Percentiles rank a stretch among this genome's conserved stretches.
Conservation (phyloP, 2,888 invertebrate genomes). For the Dorcus hopei region DNA sequence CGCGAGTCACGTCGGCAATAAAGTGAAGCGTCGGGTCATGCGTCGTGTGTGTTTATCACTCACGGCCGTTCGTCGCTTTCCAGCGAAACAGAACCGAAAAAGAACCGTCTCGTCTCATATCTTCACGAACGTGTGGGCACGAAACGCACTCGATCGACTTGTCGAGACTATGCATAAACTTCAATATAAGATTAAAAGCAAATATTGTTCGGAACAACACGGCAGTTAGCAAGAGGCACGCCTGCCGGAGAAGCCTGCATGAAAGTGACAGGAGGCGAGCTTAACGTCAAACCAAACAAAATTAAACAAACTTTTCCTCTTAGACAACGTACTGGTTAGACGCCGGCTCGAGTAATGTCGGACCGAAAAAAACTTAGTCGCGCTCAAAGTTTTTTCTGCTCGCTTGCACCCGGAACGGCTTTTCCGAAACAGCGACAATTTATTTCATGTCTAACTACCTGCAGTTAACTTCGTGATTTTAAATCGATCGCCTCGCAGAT, state of each 20-base stretch:
- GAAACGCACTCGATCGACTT: slow-evolving; percentile 27
- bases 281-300: slow-evolving; percentile 53
- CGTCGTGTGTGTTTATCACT: slow-evolving; percentile 49
- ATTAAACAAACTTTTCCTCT: slow-evolving; percentile 53
- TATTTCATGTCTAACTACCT: slow-evolving; percentile 42
- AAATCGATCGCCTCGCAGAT: neutral
- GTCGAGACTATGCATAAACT: slow-evolving; percentile 46
- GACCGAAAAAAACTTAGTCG: slow-evolving; percentile 45
- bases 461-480: neutral
- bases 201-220: slow-evolving; percentile 47
- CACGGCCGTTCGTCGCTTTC: slow-evolving; percentile 4
- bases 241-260: slow-evolving; percentile 43
- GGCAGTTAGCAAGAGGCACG: slow-evolving; percentile 43
- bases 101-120: too few relatives aligned
- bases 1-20: slow-evolving; percentile 52
- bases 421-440: slow-evolving; percentile 48
- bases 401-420: slow-evolving; percentile 43
- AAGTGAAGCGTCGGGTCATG: slow-evolving; percentile 48
- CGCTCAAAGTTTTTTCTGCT: slow-evolving; percentile 49
- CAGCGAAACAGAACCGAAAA: too few relatives aligned
- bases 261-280: slow-evolving; percentile 51
- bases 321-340: slow-evolving; percentile 48
- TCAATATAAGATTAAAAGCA: slow-evolving; percentile 39
- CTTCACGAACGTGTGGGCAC: too few relatives aligned
- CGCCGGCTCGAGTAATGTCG: slow-evolving; percentile 28